Conservation (phyloP, 2,113 vertebrate species). For the Turnix velox region DNA sequence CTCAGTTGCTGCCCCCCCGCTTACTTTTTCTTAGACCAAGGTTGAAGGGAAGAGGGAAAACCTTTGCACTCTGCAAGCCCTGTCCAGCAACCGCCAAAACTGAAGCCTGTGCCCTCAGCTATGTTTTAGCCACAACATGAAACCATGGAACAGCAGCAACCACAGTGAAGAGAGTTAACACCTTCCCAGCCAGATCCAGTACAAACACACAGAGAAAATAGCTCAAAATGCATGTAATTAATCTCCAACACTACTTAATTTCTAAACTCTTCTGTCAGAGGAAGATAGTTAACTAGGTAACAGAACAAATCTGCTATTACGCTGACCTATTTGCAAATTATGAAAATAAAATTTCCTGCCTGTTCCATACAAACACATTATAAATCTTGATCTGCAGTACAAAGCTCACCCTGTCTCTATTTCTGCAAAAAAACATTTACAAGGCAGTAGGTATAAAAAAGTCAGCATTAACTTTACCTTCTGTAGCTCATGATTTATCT, state of each 20-base stretch:
- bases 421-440: neutral
- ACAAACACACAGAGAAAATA: neutral
- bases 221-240: rapidly evolving
- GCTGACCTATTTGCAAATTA: neutral
- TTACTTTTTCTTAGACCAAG: neutral
- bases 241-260: neutral
- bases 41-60: neutral
- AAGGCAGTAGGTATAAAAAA: neutral
- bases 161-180: neutral
- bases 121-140: neutral
- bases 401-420: neutral
- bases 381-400: neutral
- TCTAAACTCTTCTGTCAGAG: neutral
- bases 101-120: neutral
- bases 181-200: neutral
- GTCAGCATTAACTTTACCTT: slow-evolving; percentile 77
- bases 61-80: neutral
- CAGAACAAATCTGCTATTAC: neutral
- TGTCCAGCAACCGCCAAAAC: neutral
- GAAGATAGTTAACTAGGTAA: neutral
- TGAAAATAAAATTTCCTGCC: neutral
- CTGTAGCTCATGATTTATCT: slow-evolving; percentile 77
- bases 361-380: neutral
- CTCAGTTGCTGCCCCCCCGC: neutral
- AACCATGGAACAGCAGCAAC: neutral